phyloP scores from a whole-genome alignment of 2,888 invertebrate genomes.

The Drosophila anceps region DNA sequence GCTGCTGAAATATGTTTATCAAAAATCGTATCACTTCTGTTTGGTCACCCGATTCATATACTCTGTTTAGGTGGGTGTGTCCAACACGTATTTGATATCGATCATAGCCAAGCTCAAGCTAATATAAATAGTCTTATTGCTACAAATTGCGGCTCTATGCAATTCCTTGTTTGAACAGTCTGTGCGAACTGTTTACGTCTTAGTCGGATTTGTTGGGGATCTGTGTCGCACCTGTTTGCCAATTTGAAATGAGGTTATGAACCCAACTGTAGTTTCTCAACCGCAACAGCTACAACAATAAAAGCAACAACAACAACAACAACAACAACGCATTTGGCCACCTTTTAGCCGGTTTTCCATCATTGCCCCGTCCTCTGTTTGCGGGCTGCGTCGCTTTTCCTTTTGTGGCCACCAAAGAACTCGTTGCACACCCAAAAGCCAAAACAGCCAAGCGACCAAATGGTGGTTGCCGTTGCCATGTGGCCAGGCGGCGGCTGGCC shows the following conservation, averaged over 20 bases:
- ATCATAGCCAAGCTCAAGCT: background rate
- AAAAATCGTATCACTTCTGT: too few species aligned
- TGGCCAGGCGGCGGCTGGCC: slow-evolving; percentile 5
- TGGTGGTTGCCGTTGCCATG: slow-evolving; percentile 54
- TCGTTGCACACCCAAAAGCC: slow-evolving; percentile 68
- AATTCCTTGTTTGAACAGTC: slow-evolving; percentile 18
- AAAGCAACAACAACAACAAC: slow-evolving; percentile 22
- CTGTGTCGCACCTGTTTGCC: slow-evolving; percentile 75
- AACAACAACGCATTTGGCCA: slow-evolving; percentile 72
- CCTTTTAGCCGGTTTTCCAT: slow-evolving; percentile 77
- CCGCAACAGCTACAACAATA: slow-evolving; percentile 27
- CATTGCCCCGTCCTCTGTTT: slow-evolving; percentile 43
- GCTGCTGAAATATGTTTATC: background rate
- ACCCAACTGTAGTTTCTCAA: slow-evolving; percentile 77
- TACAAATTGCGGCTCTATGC: background rate
- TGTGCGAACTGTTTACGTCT: slow-evolving; percentile 25
- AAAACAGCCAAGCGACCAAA: slow-evolving; percentile 43
- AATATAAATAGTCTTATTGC: background rate
- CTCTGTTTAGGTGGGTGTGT: background rate
- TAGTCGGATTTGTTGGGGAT: slow-evolving; percentile 42
- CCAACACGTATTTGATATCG: background rate
- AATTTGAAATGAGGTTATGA: slow-evolving; percentile 78
- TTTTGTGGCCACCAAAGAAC: slow-evolving; percentile 81
- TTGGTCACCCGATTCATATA: background rate
- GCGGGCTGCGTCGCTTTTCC: slow-evolving; percentile 64